A percentile compares a stretch with the other conserved stretches of the same genome.
Evolutionary conservation across 2,888 invertebrate genomes (phyloP).

Genomic region (Nephrotoma appendiculata): DNA sequence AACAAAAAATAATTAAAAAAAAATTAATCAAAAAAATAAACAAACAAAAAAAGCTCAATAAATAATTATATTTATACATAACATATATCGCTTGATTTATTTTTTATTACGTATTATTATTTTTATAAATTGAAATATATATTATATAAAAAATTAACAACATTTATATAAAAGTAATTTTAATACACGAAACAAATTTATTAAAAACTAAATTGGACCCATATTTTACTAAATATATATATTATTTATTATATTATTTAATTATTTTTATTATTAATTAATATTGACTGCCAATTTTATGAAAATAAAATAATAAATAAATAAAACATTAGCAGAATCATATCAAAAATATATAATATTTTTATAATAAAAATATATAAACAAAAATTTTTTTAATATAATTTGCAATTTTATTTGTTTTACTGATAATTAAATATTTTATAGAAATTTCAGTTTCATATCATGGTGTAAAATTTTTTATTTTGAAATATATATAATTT

Average conservation of each 20-base stretch:
- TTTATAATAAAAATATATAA: neutral
- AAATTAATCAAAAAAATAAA: neutral
- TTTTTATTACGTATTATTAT: neutral
- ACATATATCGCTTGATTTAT: neutral
- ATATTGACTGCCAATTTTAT: neutral
- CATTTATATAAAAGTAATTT: neutral
- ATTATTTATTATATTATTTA: neutral
- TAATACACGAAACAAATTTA: neutral
- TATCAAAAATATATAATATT: neutral
- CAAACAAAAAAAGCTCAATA: neutral
- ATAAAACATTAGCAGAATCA: neutral
- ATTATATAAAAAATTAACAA: neutral
- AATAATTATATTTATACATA: neutral
- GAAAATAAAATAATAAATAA: neutral
- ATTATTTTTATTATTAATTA: neutral
- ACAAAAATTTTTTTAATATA: neutral
- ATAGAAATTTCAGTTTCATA: neutral
- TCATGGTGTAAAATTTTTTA: neutral
- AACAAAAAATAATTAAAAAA: neutral
- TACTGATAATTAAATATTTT: neutral
- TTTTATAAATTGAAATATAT: neutral
- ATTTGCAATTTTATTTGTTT: neutral
- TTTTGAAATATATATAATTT: neutral
- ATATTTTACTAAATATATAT: neutral
- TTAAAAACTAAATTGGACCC: neutral